Conservation (phyloP, 1,140 invertebrate species). For the Rhopalosiphum maidis region DNA sequence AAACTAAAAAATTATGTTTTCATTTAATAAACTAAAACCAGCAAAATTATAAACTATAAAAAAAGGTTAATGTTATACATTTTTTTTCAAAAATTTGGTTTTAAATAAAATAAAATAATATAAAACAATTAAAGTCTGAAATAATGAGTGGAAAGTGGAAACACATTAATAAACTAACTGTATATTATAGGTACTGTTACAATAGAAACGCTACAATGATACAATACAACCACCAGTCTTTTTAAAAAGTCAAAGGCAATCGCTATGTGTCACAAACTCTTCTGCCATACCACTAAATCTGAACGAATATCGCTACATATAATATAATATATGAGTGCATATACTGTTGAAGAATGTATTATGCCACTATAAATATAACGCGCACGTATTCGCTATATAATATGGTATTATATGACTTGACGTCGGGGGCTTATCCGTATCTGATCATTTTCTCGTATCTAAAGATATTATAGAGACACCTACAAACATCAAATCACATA, state of each 20-base stretch:
- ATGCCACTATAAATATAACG: conserved; percentile 3
- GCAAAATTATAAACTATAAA: no score
- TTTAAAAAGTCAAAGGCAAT: not conserved
- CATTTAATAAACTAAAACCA: no score
- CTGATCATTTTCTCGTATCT: not conserved
- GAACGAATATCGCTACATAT: not conserved
- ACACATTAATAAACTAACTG: not conserved
- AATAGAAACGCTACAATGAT: not conserved
- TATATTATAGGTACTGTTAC: not conserved
- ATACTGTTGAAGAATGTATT: not conserved
- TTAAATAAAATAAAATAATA: no score
- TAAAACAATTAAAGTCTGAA: no score
- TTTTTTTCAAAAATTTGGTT: no score
- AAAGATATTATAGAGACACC: not conserved
- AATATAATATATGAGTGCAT: not conserved
- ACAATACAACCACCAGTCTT: not conserved
- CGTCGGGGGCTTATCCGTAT: not conserved
- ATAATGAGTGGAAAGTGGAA: no score
- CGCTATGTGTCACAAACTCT: not conserved
- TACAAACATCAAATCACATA: not conserved
- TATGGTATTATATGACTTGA: conserved; percentile 10
- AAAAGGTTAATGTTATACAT: no score
- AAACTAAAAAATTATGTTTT: no score
- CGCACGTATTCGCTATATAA: not conserved
- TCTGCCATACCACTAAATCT: not conserved